phyloP scores from a whole-genome alignment of 2,797 vertebrate genomes.

The Siniperca scherzeri region DNA sequence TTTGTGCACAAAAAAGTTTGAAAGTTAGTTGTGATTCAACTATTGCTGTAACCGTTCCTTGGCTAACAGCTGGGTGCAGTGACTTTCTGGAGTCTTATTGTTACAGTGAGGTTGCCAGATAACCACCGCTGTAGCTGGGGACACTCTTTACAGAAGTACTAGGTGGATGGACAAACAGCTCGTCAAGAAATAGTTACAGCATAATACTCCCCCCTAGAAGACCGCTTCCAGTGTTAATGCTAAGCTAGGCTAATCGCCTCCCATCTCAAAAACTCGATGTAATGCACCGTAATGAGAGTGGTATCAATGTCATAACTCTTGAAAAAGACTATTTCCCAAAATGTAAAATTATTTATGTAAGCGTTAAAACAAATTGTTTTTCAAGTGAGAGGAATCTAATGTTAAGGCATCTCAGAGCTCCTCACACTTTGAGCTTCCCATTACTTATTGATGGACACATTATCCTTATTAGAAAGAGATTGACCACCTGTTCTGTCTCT shows the following conservation, averaged over 20 bases:
- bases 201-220: neutral
- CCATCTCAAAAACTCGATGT: neutral
- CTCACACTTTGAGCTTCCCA: neutral
- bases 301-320: neutral
- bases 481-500: conserved; percentile 4
- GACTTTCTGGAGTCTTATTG: neutral
- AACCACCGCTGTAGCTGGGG: neutral
- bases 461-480: conserved; percentile 24
- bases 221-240: neutral
- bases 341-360: neutral
- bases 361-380: neutral
- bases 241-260: conserved; percentile 14
- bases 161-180: neutral
- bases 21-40: neutral
- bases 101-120: neutral
- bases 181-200: neutral
- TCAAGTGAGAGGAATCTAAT: neutral
- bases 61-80: neutral
- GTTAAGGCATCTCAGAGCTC: neutral
- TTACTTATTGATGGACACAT: conserved; percentile 33
- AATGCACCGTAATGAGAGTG: neutral
- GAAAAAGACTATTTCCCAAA: neutral
- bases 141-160: neutral
- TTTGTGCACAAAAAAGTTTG: neutral
- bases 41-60: no score